Evolutionary conservation across 2,888 invertebrate genomes (phyloP).

Genomic region (Nomada ferruginata): DNA sequence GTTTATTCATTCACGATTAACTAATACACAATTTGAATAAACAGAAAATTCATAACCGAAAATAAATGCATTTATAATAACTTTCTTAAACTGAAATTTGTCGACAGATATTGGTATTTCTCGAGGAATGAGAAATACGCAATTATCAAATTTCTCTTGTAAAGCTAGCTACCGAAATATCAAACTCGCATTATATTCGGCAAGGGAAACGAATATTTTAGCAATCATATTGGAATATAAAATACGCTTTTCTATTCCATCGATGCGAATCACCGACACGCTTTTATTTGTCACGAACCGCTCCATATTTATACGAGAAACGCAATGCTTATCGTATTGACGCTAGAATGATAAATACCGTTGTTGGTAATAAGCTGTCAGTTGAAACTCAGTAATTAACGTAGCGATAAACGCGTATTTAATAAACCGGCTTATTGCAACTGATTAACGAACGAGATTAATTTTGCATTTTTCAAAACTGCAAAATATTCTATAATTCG

Average conservation of each 20-base stretch:
- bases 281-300: background rate
- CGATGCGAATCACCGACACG: background rate
- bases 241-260: background rate
- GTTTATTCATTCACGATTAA: too few relatives aligned
- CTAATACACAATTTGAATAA: too few relatives aligned
- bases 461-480: background rate
- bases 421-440: constrained; percentile 20
- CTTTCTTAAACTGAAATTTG: too few relatives aligned
- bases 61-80: background rate
- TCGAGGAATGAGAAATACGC: too few relatives aligned
- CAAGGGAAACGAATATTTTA: background rate
- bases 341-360: constrained; percentile 20
- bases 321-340: background rate
- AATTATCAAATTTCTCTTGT: background rate
- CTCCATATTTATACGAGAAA: background rate
- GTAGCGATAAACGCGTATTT: constrained; percentile 15
- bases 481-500: background rate
- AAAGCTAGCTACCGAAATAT: background rate
- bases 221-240: background rate
- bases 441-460: constrained; percentile 12
- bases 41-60: too few relatives aligned
- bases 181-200: background rate
- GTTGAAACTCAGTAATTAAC: constrained; percentile 40
- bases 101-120: too few relatives aligned
- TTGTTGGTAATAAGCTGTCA: constrained; percentile 36